Evolutionary conservation across 2,113 vertebrate genomes (phyloP).

Genomic region (Rhagologus leucostigma): DNA sequence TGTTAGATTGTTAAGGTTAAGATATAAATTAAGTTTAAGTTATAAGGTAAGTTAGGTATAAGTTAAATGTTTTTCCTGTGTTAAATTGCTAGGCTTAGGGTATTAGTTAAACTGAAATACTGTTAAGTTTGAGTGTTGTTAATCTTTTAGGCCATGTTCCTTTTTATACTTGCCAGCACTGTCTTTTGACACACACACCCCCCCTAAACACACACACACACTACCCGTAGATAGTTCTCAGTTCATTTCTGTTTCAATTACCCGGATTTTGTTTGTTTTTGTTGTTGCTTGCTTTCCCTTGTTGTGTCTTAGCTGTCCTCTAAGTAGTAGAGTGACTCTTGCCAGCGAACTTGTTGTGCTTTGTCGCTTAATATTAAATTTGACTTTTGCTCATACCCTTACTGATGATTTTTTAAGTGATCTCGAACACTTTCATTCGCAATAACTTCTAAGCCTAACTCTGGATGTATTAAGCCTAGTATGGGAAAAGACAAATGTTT

Average conservation of each 20-base stretch:
- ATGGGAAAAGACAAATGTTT: not conserved
- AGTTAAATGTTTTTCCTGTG: not conserved
- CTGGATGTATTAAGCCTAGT: not conserved
- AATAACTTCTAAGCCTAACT: not conserved
- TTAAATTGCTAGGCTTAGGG: not conserved
- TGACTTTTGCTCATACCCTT: not conserved
- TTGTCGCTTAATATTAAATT: not conserved
- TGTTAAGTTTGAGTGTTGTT: not conserved
- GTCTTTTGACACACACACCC: not conserved
- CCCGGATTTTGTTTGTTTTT: not conserved
- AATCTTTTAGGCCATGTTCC: fast-evolving
- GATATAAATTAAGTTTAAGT: not conserved
- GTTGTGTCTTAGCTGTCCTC: not conserved
- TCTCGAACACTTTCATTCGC: not conserved
- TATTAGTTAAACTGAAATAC: not conserved
- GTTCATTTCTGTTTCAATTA: not conserved
- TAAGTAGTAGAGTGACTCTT: too few relatives aligned
- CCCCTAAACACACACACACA: not conserved
- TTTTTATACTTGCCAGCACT: not conserved
- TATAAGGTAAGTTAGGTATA: not conserved
- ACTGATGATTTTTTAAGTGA: fast-evolving
- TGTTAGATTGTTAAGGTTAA: not conserved
- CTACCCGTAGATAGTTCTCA: not conserved
- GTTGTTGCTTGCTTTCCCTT: not conserved
- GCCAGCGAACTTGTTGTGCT: fast-evolving